phyloP scores from a whole-genome alignment of 2,888 invertebrate genomes.

The Drosophila ezoana region DNA sequence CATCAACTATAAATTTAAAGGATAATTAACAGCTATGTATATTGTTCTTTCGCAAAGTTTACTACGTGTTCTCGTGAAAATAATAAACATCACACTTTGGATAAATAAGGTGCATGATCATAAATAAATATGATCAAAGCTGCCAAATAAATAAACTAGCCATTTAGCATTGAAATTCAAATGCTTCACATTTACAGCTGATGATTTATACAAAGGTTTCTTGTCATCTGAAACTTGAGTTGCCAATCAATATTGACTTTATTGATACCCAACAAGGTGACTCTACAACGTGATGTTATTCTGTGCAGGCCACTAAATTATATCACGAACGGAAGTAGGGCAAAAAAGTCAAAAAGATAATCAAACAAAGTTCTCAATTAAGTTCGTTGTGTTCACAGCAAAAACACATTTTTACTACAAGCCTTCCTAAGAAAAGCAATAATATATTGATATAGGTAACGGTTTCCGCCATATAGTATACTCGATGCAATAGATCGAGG shows the following conservation, averaged over 20 bases:
- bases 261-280: background rate
- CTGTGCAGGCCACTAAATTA: background rate
- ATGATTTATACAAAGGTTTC: slow-evolving; percentile 12
- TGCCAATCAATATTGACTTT: background rate
- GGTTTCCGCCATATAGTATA: too few relatives aligned
- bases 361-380: too few relatives aligned
- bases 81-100: slow-evolving; percentile 57
- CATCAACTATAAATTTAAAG: slow-evolving; percentile 39
- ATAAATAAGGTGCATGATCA: slow-evolving; percentile 26
- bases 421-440: too few relatives aligned
- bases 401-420: too few relatives aligned
- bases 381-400: too few relatives aligned
- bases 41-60: slow-evolving; percentile 49
- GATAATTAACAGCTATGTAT: slow-evolving; percentile 57
- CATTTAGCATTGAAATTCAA: slow-evolving; percentile 8
- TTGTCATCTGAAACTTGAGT: background rate
- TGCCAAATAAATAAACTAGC: slow-evolving; percentile 30
- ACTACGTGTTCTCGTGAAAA: slow-evolving; percentile 24
- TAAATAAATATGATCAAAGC: slow-evolving; percentile 54
- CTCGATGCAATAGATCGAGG: too few relatives aligned
- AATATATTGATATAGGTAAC: too few relatives aligned
- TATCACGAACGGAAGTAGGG: background rate
- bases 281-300: background rate
- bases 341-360: too few relatives aligned
- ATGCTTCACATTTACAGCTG: slow-evolving; percentile 17